phyloP scores from a whole-genome alignment of 2,797 vertebrate species.

The Anguilla megastoma region DNA sequence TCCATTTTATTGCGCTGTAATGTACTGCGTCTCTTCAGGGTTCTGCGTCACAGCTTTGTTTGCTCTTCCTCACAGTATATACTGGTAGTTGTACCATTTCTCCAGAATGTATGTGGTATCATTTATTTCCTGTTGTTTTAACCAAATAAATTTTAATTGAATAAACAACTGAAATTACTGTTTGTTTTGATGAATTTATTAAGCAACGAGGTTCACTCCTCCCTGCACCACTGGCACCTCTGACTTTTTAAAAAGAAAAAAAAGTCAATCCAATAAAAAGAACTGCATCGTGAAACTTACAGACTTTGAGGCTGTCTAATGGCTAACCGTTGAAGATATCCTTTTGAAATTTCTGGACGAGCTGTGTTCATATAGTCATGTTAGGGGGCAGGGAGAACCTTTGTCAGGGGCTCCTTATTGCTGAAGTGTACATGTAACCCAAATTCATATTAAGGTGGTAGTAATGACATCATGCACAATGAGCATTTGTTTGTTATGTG shows the following conservation, averaged over 20 bases:
- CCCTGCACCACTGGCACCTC: neutral
- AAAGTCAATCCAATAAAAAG: too few species aligned
- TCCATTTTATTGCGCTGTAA: neutral
- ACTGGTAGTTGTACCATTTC: neutral
- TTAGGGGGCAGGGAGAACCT: too few species aligned
- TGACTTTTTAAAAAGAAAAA: neutral
- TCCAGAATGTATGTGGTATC: neutral
- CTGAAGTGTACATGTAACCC: too few species aligned
- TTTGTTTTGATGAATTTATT: neutral
- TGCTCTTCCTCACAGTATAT: neutral
- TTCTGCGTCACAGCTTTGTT: neutral
- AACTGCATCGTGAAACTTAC: too few species aligned
- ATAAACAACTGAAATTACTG: neutral
- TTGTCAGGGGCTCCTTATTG: too few species aligned
- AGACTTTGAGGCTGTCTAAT: neutral
- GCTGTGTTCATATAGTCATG: too few species aligned
- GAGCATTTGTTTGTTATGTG: too few species aligned
- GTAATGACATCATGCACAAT: too few species aligned
- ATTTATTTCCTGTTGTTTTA: neutral
- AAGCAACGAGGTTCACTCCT: neutral
- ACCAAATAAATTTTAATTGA: neutral
- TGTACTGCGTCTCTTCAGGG: neutral
- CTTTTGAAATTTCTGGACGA: too few species aligned
- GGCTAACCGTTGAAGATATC: neutral
- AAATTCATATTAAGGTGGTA: too few species aligned